These are phyloP conservation scores for Antrozous pallidus DNA, from an alignment of 2,797 vertebrate species.

Conservation along the genomic window DNA sequence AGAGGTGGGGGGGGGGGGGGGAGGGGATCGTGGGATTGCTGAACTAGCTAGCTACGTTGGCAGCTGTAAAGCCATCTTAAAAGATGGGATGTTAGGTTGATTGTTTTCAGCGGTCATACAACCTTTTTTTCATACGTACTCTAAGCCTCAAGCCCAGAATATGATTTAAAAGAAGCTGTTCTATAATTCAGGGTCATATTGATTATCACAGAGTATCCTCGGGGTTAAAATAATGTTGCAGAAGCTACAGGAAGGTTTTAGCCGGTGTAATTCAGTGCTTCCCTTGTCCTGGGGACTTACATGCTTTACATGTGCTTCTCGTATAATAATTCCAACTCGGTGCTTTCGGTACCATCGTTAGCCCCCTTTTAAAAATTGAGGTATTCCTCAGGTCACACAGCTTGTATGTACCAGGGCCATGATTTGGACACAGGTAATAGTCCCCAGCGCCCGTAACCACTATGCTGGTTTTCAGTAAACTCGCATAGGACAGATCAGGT, in stretches of 20 bases:
- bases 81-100: not conserved
- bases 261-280: not conserved
- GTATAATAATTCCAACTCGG: not conserved
- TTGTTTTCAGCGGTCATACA: not conserved
- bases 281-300: not conserved
- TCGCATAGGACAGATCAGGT: not conserved
- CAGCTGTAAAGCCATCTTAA: not conserved
- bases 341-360: not conserved
- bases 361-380: not conserved
- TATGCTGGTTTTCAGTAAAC: not conserved
- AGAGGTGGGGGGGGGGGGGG: too few relatives aligned
- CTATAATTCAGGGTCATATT: not conserved
- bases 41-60: not conserved
- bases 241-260: not conserved
- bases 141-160: not conserved
- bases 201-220: not conserved
- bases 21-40: too few relatives aligned
- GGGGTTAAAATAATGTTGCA: not conserved
- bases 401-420: not conserved
- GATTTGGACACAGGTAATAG: not conserved
- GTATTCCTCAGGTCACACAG: not conserved
- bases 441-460: not conserved
- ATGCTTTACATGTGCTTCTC: not conserved
- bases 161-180: not conserved
- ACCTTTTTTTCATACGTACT: not conserved